Percentiles rank a stretch among this genome's conserved stretches.
Evolutionary conservation across 2,113 vertebrate species (phyloP).

Genomic region (Apistogramma diplotaenia): DNA sequence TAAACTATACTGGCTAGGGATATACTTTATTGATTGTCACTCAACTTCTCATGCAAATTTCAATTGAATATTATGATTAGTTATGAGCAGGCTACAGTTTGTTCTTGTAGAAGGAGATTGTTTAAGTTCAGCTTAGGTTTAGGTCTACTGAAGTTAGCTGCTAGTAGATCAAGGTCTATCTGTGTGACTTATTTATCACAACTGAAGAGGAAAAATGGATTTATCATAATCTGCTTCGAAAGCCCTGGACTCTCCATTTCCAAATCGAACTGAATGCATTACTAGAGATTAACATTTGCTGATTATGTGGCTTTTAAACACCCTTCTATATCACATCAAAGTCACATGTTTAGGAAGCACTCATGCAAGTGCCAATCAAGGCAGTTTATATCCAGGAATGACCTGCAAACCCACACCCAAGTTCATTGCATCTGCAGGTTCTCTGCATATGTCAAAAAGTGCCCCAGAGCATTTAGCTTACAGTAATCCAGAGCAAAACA

Average conservation of each 20-base stretch:
- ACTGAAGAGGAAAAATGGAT: background rate
- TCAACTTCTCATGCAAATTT: background rate
- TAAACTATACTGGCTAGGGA: background rate
- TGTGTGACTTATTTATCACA: background rate
- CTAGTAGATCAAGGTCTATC: background rate
- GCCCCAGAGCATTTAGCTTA: constrained; percentile 53
- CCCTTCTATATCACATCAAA: background rate
- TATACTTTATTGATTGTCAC: background rate
- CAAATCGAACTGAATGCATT: too few species aligned
- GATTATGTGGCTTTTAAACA: background rate
- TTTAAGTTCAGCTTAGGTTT: background rate
- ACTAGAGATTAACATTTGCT: background rate
- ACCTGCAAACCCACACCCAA: constrained; percentile 29
- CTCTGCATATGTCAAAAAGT: constrained; percentile 47
- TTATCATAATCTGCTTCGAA: background rate
- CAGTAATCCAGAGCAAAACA: constrained; percentile 68
- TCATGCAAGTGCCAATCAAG: constrained; percentile 42
- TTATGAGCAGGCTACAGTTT: background rate
- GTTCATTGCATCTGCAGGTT: constrained; percentile 32
- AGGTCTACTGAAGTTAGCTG: background rate
- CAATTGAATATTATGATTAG: background rate
- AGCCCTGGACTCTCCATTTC: background rate
- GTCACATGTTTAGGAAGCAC: constrained; percentile 9
- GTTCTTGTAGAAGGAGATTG: background rate
- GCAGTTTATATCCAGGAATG: constrained; percentile 51